These are phyloP conservation scores for Halcyon leucocephala DNA, from an alignment of 2,797 vertebrate species.

Conservation along the genomic window DNA sequence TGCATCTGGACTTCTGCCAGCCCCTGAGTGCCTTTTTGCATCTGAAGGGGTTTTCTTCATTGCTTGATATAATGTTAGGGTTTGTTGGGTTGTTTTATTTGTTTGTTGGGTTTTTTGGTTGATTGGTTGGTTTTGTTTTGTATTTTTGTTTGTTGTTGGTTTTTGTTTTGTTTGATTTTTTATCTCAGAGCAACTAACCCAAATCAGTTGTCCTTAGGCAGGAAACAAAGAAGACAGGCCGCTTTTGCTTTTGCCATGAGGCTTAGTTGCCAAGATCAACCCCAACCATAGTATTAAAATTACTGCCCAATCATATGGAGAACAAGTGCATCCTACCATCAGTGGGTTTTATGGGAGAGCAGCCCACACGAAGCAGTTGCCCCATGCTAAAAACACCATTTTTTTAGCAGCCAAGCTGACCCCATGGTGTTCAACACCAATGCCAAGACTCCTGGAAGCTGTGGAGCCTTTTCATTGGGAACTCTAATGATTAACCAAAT, in stretches of 20 bases:
- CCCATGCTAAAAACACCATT: neutral
- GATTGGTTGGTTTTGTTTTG: no score
- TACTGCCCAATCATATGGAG: neutral
- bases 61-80: neutral
- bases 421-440: neutral
- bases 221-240: neutral
- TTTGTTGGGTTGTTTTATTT: neutral
- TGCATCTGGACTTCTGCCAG: neutral
- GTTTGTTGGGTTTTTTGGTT: no score
- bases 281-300: neutral
- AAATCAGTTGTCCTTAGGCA: neutral
- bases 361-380: rapidly evolving
- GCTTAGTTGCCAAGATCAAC: neutral
- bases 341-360: neutral
- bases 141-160: neutral
- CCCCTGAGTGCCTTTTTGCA: neutral
- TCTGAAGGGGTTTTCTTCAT: neutral
- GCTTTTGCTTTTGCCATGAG: neutral
- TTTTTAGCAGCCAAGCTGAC: neutral
- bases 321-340: neutral
- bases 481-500: neutral
- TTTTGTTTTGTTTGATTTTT: neutral
- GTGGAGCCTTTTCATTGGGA: neutral
- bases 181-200: neutral
- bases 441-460: neutral